Base-by-base conservation (phyloP, 1,140 invertebrate genomes). In the Uloborus diversus region DNA sequence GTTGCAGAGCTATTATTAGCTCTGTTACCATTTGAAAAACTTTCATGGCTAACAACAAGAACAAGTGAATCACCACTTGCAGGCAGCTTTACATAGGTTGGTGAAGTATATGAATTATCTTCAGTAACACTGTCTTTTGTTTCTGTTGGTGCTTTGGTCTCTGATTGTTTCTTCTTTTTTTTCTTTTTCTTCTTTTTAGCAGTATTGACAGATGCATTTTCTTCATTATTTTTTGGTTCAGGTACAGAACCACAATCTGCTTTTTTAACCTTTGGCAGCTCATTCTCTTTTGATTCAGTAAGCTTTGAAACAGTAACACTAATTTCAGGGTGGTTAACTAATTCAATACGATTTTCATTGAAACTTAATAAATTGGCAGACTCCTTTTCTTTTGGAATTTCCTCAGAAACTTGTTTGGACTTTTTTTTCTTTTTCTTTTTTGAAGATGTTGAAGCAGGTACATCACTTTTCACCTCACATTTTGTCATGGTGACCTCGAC, bases 151-250 rank as follows among this genome's bases (percentile, higher is more conserved):
- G 37, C 2, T 13, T 14, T 14, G 7, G 9, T 20, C 23, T 53
- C 49, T 20, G 49, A 53, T 1, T 62, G 49, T 3, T 75, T 75
- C 23, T 76, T 76, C 17, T 76, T 76, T 23, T 78, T 78, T 27
- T 78, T 78, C 61, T 66, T 78, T 51, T 78, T 78, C 5, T 78
- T 78, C 32, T 78, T 78, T 49, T 65, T 78, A 66, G 61, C 37
- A 37, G 4, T 35, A 27, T n/a, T 28, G 37, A 35, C 14, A 23
- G 0, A 25, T 5, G 4, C 33, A 37, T 20, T 23, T 32, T 4
- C 25, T 28, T 35, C 49, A 37, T 28, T 17, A 9, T 42, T 14
- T 61, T 79, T 53, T 13, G 47, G n/a, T 56, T 56, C 28, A 13
- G 17, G 1, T 4, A 23, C 2, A 65, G n/a, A 5, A 57, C 7